Conservation (phyloP, 2,113 vertebrate species). For the Serinus canaria region DNA sequence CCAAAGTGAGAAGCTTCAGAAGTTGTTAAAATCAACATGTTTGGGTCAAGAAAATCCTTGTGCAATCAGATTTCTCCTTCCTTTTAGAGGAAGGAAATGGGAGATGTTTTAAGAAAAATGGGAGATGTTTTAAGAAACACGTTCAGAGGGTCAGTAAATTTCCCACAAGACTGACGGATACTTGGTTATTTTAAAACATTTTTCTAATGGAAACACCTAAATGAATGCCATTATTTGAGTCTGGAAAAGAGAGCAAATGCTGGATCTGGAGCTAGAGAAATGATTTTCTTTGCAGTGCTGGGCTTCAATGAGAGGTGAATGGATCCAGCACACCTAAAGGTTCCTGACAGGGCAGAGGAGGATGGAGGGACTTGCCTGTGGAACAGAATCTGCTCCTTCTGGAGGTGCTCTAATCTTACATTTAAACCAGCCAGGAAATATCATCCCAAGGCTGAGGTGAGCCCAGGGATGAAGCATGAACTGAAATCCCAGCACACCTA, state of each 20-base stretch:
- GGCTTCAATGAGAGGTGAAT: not conserved
- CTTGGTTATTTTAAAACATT: not conserved
- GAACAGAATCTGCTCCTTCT: not conserved
- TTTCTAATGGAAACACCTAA: not conserved
- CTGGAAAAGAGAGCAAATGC: not conserved
- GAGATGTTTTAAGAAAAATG: too few species aligned
- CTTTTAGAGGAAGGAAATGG: not conserved
- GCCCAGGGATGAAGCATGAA: not conserved
- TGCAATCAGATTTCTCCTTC: not conserved
- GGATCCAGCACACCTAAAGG: not conserved
- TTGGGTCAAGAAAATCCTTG: not conserved
- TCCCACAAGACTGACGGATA: not conserved
- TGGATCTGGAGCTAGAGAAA: not conserved
- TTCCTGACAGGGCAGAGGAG: accelerated
- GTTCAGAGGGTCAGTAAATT: constrained; percentile 18
- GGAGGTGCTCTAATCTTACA: not conserved
- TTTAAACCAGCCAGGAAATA: not conserved
- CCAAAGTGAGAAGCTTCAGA: not conserved
- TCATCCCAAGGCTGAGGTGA: not conserved
- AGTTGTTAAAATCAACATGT: not conserved
- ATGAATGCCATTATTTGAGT: not conserved
- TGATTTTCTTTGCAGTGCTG: not conserved
- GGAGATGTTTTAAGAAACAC: not conserved
- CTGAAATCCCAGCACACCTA: not conserved
- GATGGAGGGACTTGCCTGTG: not conserved